phyloP scores from a whole-genome alignment of 1,140 invertebrate genomes.

The Drosophila lini region DNA sequence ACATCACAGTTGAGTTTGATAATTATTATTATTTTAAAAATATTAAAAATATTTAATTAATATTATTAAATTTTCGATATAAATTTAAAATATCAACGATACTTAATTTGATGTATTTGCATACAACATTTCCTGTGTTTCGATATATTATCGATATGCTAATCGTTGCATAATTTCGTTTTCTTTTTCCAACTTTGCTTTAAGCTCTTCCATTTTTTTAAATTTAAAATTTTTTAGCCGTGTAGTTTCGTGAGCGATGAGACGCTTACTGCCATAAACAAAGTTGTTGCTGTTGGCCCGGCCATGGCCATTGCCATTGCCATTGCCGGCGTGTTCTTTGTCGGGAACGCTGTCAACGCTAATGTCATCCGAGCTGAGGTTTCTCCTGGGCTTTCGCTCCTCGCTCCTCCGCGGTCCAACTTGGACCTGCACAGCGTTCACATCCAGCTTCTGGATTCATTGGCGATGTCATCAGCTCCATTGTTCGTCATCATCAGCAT shows the following conservation, averaged over 20 bases:
- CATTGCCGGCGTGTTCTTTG: conserved; percentile 36
- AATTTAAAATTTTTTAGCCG: background rate
- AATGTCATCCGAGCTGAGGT: conserved; percentile 62
- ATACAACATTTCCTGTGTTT: too few relatives aligned
- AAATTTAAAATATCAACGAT: too few relatives aligned
- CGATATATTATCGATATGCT: background rate
- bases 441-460: conserved; percentile 25
- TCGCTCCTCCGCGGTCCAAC: background rate
- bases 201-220: too few relatives aligned
- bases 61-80: too few relatives aligned
- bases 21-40: background rate
- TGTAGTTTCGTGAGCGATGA: conserved; percentile 50
- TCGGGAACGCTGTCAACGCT: conserved; percentile 61
- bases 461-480: conserved; percentile 21
- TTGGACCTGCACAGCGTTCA: conserved; percentile 5
- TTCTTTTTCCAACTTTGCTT: background rate
- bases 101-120: too few relatives aligned
- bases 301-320: conserved; percentile 21
- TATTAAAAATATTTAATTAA: too few relatives aligned
- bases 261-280: conserved; percentile 66
- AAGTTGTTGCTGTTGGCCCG: conserved; percentile 55
- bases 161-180: background rate
- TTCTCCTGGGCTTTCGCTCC: conserved; percentile 33
- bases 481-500: conserved; percentile 15
- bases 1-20: background rate